Evolutionary conservation across 2,113 vertebrate genomes (phyloP).

Genomic region (Sander lucioperca): DNA sequence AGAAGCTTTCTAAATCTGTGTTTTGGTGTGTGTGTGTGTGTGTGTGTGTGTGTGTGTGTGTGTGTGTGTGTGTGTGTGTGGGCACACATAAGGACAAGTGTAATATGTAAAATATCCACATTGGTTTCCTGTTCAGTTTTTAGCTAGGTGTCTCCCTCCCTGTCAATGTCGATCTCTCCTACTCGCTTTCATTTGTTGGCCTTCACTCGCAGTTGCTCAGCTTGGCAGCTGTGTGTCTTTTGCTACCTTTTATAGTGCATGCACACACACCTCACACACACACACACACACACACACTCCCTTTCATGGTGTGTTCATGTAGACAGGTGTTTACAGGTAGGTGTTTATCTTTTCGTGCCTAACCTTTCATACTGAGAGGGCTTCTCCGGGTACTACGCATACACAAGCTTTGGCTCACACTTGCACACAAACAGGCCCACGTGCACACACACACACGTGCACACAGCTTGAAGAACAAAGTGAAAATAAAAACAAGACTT

Average conservation of each 20-base stretch:
- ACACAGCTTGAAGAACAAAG: conserved; percentile 77
- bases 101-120: conserved; percentile 33
- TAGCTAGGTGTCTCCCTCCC: conserved; percentile 2
- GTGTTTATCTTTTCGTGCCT: conserved; percentile 82
- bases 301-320: conserved; percentile 65
- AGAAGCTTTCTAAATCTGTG: conserved; percentile 60
- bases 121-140: conserved; percentile 36
- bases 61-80: conserved; percentile 27
- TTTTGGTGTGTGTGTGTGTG: neutral
- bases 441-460: neutral
- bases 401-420: conserved; percentile 38
- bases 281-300: conserved; percentile 12
- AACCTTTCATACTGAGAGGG: conserved; percentile 80
- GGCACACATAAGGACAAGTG: conserved; percentile 32
- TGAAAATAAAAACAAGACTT: conserved; percentile 76
- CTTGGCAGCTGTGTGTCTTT: conserved; percentile 66
- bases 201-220: conserved; percentile 52
- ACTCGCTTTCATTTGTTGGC: conserved; percentile 55
- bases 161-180: conserved; percentile 1
- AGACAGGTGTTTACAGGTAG: conserved; percentile 87
- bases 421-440: neutral
- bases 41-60: conserved; percentile 19
- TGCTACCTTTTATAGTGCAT: conserved; percentile 3
- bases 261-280: neutral
- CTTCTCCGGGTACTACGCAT: conserved; percentile 37